These are phyloP conservation scores for Adelosebastes latens DNA, from an alignment of 2,797 vertebrate species.

Conservation along the genomic window DNA sequence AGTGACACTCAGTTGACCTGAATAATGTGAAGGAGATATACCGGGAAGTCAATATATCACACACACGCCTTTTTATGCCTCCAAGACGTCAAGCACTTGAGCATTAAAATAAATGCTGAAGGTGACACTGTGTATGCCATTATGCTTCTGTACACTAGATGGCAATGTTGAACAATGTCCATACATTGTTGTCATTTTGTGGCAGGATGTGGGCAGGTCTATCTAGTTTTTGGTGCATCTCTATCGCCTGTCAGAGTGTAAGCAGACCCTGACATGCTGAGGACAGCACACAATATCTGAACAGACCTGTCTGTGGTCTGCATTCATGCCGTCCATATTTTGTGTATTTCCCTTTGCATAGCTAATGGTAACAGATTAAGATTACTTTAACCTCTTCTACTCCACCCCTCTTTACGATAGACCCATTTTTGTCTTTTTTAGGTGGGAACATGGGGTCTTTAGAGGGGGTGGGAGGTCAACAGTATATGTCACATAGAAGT, in stretches of 20 bases:
- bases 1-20: background rate
- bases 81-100: background rate
- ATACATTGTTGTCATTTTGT: background rate
- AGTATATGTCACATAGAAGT: no score
- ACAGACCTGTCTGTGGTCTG: background rate
- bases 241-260: background rate
- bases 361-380: background rate
- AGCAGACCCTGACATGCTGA: background rate
- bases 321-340: background rate
- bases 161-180: conserved; percentile 41
- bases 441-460: background rate
- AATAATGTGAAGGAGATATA: background rate
- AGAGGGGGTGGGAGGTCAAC: background rate
- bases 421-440: no score
- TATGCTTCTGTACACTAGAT: conserved; percentile 44
- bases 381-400: background rate
- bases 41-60: background rate
- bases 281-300: background rate
- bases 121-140: background rate
- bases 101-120: background rate
- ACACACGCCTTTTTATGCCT: background rate
- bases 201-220: background rate
- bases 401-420: no score
- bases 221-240: background rate
- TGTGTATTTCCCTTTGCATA: background rate